Evolutionary conservation across 2,113 vertebrate species (phyloP), one percentile per base, ranked within the genome.

Genomic region (Ceyx margarethae): DNA sequence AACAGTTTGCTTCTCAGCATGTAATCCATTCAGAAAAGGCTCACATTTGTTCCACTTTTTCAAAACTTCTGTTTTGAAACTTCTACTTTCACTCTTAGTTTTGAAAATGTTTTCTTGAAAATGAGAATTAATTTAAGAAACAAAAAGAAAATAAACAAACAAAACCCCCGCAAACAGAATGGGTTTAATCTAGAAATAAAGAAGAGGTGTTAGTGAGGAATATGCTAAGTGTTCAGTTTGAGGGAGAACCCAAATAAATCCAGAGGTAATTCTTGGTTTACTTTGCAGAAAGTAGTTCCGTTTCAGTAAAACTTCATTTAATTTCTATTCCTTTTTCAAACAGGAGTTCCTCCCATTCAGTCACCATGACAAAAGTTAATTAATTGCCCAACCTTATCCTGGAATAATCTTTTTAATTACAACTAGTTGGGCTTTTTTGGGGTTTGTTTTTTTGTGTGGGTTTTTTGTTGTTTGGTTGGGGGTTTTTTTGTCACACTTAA

Each of bases 61-160:
- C 42, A 67, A 81, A 92, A 91, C 4, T 2, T 62, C 37, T 28
- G 35, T 26, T 62, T 40, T 40, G 35, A 62, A 62, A 40, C 25
- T 58, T 69, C 22, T 40, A 62, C 2, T 62, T 74, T 21, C 31
- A 64, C 13, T 58, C 11, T 5, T 12, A 18, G 14, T 46, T 95
- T 65, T 61, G 46, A 77, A 87, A 87, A 56, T 2, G 6, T 15
- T 22, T 45, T 28, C 69, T 35, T 37, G 7, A 31, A 56, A 72
- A 56, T 45, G 13, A 2, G 6, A 31, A 10, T 14, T 57, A 42
- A 66, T 51, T 48, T 68, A 53, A n/a, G 35, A 48, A 17, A 28
- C 2, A 10, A 2, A 0, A 7, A 31, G n/a, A 48, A 15, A 28
- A 35, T 35, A 35, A 35, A 2, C 10, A 2, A 0, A 8, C 1